These are phyloP conservation scores for Eupsittula cactorum DNA, from an alignment of 2,113 vertebrate genomes.

Conservation along the genomic window DNA sequence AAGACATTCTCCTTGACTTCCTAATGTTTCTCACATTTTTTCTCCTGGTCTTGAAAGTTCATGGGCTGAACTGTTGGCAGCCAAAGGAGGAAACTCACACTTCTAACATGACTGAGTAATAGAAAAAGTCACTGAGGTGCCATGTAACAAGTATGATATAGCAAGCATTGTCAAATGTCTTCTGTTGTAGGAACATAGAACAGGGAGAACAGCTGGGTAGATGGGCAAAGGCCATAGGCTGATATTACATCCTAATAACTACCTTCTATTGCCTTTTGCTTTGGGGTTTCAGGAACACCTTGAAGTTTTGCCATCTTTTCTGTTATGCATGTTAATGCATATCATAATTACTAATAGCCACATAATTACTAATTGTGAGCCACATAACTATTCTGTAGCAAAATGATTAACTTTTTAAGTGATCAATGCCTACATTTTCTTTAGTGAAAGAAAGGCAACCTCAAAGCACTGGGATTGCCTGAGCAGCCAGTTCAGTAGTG, in stretches of 20 bases:
- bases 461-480: background rate
- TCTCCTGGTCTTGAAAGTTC: background rate
- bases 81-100: background rate
- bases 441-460: background rate
- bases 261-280: background rate
- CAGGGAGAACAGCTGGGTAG: background rate
- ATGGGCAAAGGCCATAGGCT: background rate
- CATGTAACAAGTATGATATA: background rate
- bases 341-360: background rate
- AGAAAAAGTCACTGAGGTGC: accelerated
- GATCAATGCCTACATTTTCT: background rate
- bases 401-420: background rate
- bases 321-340: background rate
- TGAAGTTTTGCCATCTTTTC: background rate
- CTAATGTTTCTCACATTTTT: background rate
- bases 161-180: background rate
- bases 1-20: background rate
- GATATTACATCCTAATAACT: background rate
- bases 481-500: background rate
- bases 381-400: background rate
- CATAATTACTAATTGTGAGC: background rate
- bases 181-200: accelerated
- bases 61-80: background rate
- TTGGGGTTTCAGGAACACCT: background rate
- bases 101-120: background rate